phyloP scores from a whole-genome alignment of 2,888 invertebrate genomes.

The Cryptosula pallasiana region DNA sequence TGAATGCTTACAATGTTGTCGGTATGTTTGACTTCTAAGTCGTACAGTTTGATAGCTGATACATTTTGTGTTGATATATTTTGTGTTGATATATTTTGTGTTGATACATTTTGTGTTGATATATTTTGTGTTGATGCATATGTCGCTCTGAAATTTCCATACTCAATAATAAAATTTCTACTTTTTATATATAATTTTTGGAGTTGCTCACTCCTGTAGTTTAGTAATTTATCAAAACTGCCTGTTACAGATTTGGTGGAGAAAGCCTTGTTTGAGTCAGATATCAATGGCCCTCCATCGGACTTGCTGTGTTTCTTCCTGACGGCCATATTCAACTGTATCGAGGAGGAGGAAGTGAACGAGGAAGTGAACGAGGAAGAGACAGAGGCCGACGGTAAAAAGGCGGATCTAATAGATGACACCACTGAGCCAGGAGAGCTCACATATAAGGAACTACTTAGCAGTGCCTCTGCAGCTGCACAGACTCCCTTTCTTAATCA shows the following conservation, averaged over 20 bases:
- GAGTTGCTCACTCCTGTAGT: too few relatives aligned
- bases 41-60: too few relatives aligned
- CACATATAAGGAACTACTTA: slow-evolving; percentile 37
- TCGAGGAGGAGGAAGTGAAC: slow-evolving; percentile 62
- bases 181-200: too few relatives aligned
- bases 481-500: slow-evolving; percentile 45
- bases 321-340: slow-evolving; percentile 73
- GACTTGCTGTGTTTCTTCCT: slow-evolving; percentile 79
- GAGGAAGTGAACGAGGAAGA: slow-evolving; percentile 47
- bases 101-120: too few relatives aligned
- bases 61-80: too few relatives aligned
- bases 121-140: too few relatives aligned
- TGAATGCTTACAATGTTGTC: too few relatives aligned
- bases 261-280: slow-evolving; percentile 68
- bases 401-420: neutral
- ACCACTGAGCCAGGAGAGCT: slow-evolving; percentile 18
- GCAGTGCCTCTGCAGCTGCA: slow-evolving; percentile 42
- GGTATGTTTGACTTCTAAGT: too few relatives aligned
- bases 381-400: slow-evolving; percentile 28
- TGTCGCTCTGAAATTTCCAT: too few relatives aligned
- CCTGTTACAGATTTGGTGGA: slow-evolving; percentile 64
- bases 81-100: too few relatives aligned
- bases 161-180: too few relatives aligned
- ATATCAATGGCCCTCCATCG: slow-evolving; percentile 70
- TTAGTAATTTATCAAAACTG: too few relatives aligned